Percentiles rank a stretch among this genome's conserved stretches.
These are phyloP conservation scores for Quadroppia sp. DNA, from an alignment of 2,888 invertebrate species.

Conservation along the genomic window DNA sequence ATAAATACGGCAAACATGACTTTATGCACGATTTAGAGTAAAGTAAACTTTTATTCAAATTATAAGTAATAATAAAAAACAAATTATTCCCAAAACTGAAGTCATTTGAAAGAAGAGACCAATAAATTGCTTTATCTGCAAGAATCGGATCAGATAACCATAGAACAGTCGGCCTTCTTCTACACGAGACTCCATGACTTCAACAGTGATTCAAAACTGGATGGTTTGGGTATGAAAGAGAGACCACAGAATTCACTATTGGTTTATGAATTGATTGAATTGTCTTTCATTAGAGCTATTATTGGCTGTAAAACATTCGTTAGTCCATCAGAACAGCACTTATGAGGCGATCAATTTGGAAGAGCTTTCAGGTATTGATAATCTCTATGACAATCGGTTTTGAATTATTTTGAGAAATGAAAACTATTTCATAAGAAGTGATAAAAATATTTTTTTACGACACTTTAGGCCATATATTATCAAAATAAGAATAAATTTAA, in stretches of 20 bases:
- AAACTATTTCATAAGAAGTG: too few relatives aligned
- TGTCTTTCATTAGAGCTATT: not conserved
- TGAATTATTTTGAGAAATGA: not conserved
- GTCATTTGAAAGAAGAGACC: slow-evolving; percentile 12
- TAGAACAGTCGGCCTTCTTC: not conserved
- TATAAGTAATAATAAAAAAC: not conserved
- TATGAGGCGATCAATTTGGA: not conserved
- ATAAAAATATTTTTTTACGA: too few relatives aligned
- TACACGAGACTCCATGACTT: slow-evolving; percentile 20
- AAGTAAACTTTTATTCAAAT: not conserved
- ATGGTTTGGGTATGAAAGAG: not conserved
- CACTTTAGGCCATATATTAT: too few relatives aligned
- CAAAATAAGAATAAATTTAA: too few relatives aligned
- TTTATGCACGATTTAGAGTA: slow-evolving; percentile 15
- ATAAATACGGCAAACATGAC: not conserved
- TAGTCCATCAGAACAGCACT: not conserved
- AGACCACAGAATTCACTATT: too few relatives aligned
- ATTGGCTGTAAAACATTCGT: slow-evolving; percentile 7
- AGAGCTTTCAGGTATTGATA: not conserved
- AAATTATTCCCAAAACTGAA: not conserved
- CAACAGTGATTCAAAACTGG: not conserved
- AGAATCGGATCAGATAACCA: not conserved
- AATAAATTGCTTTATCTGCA: not conserved
- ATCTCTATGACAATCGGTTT: not conserved
- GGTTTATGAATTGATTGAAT: not conserved